These are phyloP conservation scores for Habrosyne pyritoides DNA, from an alignment of 2,888 invertebrate genomes.

Conservation along the genomic window DNA sequence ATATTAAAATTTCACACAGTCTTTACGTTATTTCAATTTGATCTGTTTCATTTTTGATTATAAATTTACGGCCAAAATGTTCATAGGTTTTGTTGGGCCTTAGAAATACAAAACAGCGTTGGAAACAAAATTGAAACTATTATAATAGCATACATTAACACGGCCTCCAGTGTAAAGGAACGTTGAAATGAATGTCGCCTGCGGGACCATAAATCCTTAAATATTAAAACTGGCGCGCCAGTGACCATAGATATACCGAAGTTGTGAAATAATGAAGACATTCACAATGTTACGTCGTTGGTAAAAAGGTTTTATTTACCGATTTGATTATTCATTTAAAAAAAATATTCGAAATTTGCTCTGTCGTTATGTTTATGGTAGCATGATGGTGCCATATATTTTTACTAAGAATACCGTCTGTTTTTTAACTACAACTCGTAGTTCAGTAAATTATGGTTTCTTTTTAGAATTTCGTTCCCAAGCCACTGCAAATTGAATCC, in stretches of 20 bases:
- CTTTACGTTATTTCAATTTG: too few relatives aligned
- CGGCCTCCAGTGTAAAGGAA: slow-evolving; percentile 53
- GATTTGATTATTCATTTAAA: slow-evolving; percentile 5
- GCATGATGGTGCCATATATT: too few relatives aligned
- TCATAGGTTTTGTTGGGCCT: background rate
- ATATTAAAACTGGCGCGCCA: slow-evolving; percentile 70
- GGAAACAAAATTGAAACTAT: background rate
- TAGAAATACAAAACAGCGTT: background rate
- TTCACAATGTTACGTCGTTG: slow-evolving; percentile 13
- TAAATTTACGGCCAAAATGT: background rate
- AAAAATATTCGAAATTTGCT: too few relatives aligned
- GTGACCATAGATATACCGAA: slow-evolving; percentile 49
- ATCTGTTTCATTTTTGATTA: background rate
- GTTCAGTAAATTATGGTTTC: too few relatives aligned
- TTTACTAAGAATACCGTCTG: too few relatives aligned
- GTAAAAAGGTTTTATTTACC: slow-evolving; percentile 7
- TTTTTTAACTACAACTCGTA: too few relatives aligned
- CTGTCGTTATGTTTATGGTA: too few relatives aligned
- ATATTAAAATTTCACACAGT: too few relatives aligned
- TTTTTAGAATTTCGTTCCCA: too few relatives aligned
- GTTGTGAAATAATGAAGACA: slow-evolving; percentile 53
- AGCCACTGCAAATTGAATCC: too few relatives aligned
- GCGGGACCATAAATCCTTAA: slow-evolving; percentile 72
- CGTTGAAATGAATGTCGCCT: slow-evolving; percentile 70
- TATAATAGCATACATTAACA: background rate